Evolutionary conservation across 1,140 invertebrate genomes (phyloP), one percentile per base, ranked within the genome.

Genomic region (Drosophila oshimai): DNA sequence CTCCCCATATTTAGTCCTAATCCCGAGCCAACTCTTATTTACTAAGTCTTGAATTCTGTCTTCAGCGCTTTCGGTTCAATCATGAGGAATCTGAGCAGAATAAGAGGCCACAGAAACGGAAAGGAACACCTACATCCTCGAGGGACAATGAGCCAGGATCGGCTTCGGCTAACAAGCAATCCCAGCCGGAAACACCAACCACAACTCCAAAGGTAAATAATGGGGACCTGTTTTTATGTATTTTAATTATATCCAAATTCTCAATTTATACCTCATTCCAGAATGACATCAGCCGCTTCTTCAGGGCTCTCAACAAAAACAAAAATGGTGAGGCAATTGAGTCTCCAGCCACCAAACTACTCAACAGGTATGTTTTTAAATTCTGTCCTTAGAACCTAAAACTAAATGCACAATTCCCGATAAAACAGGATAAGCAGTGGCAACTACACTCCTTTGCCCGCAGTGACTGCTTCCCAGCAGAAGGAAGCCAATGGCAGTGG

Each of bases 221-320:
- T 0, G 22, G n/a, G 6, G n/a, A n/a, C n/a, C n/a, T n/a, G n/a
- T n/a, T n/a, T n/a, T n/a, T n/a, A n/a, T n/a, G n/a, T n/a, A n/a
- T n/a, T n/a, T n/a, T n/a, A n/a, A n/a, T n/a, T n/a, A n/a, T n/a
- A n/a, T n/a, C n/a, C n/a, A n/a, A n/a, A n/a, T n/a, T n/a, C n/a
- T n/a, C n/a, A n/a, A n/a, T n/a, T n/a, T n/a, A n/a, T n/a, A 2
- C 0, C 7, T 28, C 26, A 9, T 41, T 50, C 0, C 45, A 90
- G 89, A 89, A 62, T 68, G 67, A 79, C 22, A 90, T 90, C 12
- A 76, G 71, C 6, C 76, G 71, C 15, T 90, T 74, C 58, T 89
- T 89, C 17, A 65, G 44, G 10, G 47, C 71, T 2, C 17, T 87
- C 4, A 81, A 44, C 24, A 61, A 54, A 22, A 58, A 46, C 4